Percentiles rank a stretch among this genome's conserved stretches.
These are phyloP conservation scores for Pseudococcus jackbeardsleyi DNA, from an alignment of 2,888 invertebrate genomes.

Conservation along the genomic window DNA sequence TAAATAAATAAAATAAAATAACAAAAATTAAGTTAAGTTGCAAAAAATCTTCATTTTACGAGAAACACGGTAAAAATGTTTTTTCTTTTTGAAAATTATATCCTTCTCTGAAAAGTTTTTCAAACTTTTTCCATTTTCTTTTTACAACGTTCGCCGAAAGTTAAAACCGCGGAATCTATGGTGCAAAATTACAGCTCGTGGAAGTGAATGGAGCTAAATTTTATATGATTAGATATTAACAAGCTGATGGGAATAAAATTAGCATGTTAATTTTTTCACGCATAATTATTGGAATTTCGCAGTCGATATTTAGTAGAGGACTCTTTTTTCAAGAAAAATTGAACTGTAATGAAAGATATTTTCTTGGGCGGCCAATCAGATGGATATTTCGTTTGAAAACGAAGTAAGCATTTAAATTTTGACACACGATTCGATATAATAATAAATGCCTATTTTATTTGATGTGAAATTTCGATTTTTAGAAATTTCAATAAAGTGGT, in stretches of 20 bases:
- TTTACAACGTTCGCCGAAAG: conserved; percentile 40
- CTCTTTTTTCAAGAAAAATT: conserved; percentile 2
- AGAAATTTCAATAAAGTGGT: not conserved
- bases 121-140: conserved; percentile 56
- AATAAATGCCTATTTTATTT: not conserved
- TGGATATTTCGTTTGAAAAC: not conserved
- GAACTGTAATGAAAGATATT: not conserved
- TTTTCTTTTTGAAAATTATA: conserved; percentile 57
- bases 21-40: conserved; percentile 54
- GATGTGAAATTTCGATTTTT: not conserved
- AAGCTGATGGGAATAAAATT: conserved; percentile 50
- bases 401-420: not conserved
- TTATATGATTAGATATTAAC: conserved; percentile 51
- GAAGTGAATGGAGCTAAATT: conserved; percentile 38
- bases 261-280: conserved; percentile 52
- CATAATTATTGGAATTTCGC: conserved; percentile 44
- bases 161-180: conserved; percentile 52
- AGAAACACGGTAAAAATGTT: conserved; percentile 43
- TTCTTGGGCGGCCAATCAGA: not conserved
- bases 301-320: not conserved
- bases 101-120: conserved; percentile 48
- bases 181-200: conserved; percentile 27
- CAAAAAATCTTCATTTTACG: conserved; percentile 53
- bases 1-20: conserved; percentile 56
- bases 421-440: not conserved